phyloP scores from a whole-genome alignment of 2,113 vertebrate genomes.

The Lagopus muta region DNA sequence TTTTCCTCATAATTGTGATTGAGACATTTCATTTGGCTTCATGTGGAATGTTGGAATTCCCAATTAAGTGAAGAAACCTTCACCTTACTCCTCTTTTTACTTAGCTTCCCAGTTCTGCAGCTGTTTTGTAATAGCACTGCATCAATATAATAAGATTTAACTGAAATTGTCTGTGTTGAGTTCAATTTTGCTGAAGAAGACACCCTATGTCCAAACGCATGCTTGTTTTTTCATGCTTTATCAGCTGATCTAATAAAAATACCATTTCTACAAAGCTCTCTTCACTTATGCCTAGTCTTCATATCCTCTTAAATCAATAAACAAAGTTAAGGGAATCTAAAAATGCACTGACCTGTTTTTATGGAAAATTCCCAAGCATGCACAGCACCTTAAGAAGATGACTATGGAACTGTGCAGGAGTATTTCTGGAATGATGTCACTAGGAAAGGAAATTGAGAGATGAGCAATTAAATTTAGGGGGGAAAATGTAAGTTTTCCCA shows the following conservation, averaged over 20 bases:
- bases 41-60: background rate
- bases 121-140: background rate
- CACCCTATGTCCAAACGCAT: conserved; percentile 4
- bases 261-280: conserved; percentile 30
- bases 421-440: background rate
- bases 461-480: background rate
- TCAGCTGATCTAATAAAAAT: conserved; percentile 71
- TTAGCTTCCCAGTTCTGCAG: background rate
- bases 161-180: conserved; percentile 15
- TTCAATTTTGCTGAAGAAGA: conserved; percentile 62
- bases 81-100: background rate
- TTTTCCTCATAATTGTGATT: background rate
- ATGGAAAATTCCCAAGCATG: conserved; percentile 8
- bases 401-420: background rate
- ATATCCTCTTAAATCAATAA: conserved; percentile 57
- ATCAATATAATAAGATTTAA: conserved; percentile 8
- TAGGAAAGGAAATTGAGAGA: background rate
- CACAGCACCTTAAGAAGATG: background rate
- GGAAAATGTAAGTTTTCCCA: background rate
- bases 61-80: background rate
- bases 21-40: background rate
- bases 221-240: conserved; percentile 40
- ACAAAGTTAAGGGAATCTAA: conserved; percentile 53
- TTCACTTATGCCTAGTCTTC: conserved; percentile 21
- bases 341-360: conserved; percentile 12